phyloP scores from a whole-genome alignment of 1,140 invertebrate species.

The Bombus turneri region DNA sequence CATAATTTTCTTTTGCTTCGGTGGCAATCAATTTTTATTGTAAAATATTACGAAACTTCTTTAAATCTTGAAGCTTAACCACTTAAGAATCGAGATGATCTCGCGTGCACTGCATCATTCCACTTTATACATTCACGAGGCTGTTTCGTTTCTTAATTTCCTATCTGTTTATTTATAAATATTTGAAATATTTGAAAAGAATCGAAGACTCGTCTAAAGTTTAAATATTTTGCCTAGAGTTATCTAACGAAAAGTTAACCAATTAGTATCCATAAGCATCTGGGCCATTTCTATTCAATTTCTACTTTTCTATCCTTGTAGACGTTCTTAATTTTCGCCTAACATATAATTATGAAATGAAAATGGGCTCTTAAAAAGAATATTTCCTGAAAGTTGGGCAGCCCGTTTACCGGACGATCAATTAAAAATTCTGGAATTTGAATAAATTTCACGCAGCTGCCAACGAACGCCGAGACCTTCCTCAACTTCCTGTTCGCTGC shows the following conservation, averaged over 20 bases:
- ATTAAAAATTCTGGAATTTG: constrained; percentile 2
- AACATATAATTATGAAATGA: neutral
- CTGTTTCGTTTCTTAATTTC: too few relatives aligned
- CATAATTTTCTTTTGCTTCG: too few relatives aligned
- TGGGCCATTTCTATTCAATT: neutral
- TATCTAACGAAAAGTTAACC: neutral
- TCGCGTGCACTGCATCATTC: too few relatives aligned
- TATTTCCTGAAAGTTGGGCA: neutral
- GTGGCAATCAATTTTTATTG: neutral
- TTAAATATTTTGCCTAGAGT: neutral
- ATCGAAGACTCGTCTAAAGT: too few relatives aligned
- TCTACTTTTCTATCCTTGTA: too few relatives aligned
- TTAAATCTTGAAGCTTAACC: too few relatives aligned
- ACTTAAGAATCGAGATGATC: too few relatives aligned
- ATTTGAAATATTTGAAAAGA: too few relatives aligned
- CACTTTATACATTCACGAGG: too few relatives aligned
- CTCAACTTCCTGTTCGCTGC: constrained; percentile 1
- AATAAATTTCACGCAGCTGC: constrained; percentile 23
- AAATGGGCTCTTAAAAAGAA: neutral
- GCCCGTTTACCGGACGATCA: neutral
- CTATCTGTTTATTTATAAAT: too few relatives aligned
- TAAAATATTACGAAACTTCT: neutral
- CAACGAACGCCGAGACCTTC: constrained; percentile 15
- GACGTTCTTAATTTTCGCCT: neutral
- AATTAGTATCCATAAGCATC: neutral